These are phyloP conservation scores for Australoheros facetus DNA, from an alignment of 2,797 vertebrate species.

Conservation along the genomic window DNA sequence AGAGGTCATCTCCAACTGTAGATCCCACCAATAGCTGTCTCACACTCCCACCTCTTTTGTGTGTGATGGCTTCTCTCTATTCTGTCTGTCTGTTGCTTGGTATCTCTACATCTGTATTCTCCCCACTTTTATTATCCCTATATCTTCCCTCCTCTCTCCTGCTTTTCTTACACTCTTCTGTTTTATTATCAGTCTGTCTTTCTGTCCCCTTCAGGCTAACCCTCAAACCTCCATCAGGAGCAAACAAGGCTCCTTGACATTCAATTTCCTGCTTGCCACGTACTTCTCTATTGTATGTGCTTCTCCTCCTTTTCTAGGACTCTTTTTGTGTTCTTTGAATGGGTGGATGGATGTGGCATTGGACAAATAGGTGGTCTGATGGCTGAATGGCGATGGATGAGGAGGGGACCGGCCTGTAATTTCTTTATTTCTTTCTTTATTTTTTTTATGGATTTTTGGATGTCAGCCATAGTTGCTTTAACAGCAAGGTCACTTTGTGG, in stretches of 20 bases:
- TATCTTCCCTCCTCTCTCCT: constrained; percentile 17
- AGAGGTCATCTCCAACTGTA: constrained; percentile 47
- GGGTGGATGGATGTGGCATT: constrained; percentile 63
- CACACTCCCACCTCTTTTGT: constrained; percentile 13
- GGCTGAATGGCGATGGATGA: constrained; percentile 39
- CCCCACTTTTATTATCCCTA: constrained; percentile 45
- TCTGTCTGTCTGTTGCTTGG: constrained; percentile 27
- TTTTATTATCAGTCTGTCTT: constrained; percentile 60
- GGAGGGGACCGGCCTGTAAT: constrained; percentile 11
- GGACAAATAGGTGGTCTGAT: constrained; percentile 38
- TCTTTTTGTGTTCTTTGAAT: constrained; percentile 68
- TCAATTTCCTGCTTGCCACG: constrained; percentile 83
- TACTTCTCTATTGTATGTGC: constrained; percentile 72
- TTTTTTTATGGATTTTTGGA: constrained; percentile 23
- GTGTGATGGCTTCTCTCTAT: constrained; percentile 28
- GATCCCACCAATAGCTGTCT: constrained; percentile 29
- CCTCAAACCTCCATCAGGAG: constrained; percentile 79
- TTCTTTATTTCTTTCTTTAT: background rate
- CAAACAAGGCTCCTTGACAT: constrained; percentile 84
- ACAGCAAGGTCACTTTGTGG: constrained; percentile 63
- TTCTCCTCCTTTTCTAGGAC: constrained; percentile 52
- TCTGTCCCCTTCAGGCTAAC: constrained; percentile 69
- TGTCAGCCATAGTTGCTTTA: constrained; percentile 31
- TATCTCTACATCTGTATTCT: constrained; percentile 58
- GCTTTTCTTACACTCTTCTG: constrained; percentile 25